Conservation (phyloP, 2,113 vertebrate genomes). For the Phalacrocorax brasilianus region DNA sequence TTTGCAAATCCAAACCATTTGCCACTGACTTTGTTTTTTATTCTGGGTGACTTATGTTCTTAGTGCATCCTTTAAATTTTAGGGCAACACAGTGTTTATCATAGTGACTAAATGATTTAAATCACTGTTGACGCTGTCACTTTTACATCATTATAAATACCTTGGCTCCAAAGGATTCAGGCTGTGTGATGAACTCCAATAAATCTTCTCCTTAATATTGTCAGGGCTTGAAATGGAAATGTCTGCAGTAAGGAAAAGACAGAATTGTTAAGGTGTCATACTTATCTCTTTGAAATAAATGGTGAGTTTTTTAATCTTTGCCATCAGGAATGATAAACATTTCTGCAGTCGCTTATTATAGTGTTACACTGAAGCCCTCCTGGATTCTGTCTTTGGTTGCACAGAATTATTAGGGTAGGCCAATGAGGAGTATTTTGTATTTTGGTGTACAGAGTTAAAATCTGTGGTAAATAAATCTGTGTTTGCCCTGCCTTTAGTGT, state of each 20-base stretch:
- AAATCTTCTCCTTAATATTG: slow-evolving; percentile 44
- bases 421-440: background rate
- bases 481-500: background rate
- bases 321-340: background rate
- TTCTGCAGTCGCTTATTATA: slow-evolving; percentile 6
- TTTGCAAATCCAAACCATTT: background rate
- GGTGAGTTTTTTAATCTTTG: slow-evolving; percentile 44
- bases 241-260: slow-evolving; percentile 33
- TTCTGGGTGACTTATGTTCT: background rate
- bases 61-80: slow-evolving; percentile 15
- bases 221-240: slow-evolving; percentile 44
- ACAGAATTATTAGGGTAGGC: background rate
- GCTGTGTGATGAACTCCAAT: slow-evolving; percentile 19
- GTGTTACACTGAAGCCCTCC: background rate
- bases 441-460: background rate
- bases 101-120: slow-evolving; percentile 24
- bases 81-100: slow-evolving; percentile 1
- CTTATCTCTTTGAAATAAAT: slow-evolving; percentile 46
- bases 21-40: background rate
- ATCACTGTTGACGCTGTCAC: slow-evolving; percentile 36
- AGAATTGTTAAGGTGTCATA: slow-evolving; percentile 37
- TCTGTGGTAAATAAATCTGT: background rate
- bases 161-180: background rate
- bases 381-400: background rate
- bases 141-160: slow-evolving; percentile 32